These are phyloP conservation scores for Epistrophe eligans DNA, from an alignment of 2,888 invertebrate genomes.

Conservation along the genomic window DNA sequence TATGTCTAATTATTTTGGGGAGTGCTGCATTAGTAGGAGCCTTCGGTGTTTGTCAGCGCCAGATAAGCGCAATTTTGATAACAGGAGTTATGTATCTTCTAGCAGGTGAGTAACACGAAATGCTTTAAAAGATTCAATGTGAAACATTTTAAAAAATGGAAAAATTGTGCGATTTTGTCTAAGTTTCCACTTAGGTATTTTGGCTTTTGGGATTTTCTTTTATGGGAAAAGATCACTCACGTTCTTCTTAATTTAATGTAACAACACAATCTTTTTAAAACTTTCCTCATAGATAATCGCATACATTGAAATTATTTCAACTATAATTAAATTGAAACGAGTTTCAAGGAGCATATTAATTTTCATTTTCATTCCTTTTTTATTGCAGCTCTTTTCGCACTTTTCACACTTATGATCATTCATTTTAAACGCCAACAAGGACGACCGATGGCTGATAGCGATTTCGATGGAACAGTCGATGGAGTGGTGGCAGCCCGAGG, in stretches of 20 bases:
- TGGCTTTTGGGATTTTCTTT: too few species aligned
- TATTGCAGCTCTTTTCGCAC: constrained; percentile 92
- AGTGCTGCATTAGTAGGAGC: constrained; percentile 94
- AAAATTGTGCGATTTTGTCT: too few species aligned
- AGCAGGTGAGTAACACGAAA: constrained; percentile 88
- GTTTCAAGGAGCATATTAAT: neutral
- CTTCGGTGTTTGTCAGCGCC: constrained; percentile 94
- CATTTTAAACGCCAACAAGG: constrained; percentile 94
- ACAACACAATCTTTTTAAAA: too few species aligned
- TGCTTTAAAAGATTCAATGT: neutral
- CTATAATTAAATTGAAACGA: too few species aligned
- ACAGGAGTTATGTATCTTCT: constrained; percentile 97
- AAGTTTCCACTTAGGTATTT: too few species aligned
- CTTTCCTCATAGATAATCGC: too few species aligned
- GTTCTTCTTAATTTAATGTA: too few species aligned
- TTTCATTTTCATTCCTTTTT: neutral
- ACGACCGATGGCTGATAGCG: constrained; percentile 86
- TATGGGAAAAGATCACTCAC: too few species aligned
- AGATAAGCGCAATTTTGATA: constrained; percentile 96
- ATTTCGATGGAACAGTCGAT: constrained; percentile 88
- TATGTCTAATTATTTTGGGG: constrained; percentile 94
- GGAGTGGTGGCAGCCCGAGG: constrained; percentile 87
- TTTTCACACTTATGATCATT: constrained; percentile 96
- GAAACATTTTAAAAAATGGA: too few species aligned
- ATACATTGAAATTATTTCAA: too few species aligned